Evolutionary conservation across 2,888 invertebrate species (phyloP).

Genomic region (Pemphredon lugubris): DNA sequence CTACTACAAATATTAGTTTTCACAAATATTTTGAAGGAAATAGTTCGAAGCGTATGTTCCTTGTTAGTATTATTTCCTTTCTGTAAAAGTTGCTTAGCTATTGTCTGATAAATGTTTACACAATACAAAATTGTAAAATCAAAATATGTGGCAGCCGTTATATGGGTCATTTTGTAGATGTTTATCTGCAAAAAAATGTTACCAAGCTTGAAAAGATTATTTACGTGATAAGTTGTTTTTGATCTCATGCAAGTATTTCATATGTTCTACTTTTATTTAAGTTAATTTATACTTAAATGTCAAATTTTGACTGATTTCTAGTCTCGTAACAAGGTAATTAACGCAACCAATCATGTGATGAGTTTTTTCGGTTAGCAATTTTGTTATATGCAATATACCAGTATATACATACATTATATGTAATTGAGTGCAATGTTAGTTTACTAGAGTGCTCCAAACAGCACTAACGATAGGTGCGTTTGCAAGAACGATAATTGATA

Average conservation of each 20-base stretch:
- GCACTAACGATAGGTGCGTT: slow-evolving; percentile 29
- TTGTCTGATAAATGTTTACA: background rate
- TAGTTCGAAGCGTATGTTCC: too few relatives aligned
- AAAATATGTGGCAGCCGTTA: slow-evolving; percentile 7
- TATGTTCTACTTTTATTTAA: slow-evolving; percentile 37
- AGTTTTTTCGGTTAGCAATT: slow-evolving; percentile 22
- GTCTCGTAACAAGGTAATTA: slow-evolving; percentile 33
- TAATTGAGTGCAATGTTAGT: slow-evolving; percentile 40
- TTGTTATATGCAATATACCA: slow-evolving; percentile 43
- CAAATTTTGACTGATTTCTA: slow-evolving; percentile 43
- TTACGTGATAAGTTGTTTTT: slow-evolving; percentile 24
- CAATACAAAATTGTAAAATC: background rate
- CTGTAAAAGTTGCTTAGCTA: background rate
- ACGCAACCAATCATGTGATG: slow-evolving; percentile 24
- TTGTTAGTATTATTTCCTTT: too few relatives aligned
- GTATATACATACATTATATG: slow-evolving; percentile 26
- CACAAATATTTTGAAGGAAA: background rate
- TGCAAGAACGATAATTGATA: slow-evolving; percentile 24
- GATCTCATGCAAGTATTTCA: slow-evolving; percentile 49
- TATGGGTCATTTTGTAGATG: slow-evolving; percentile 16
- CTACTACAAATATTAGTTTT: slow-evolving; percentile 5
- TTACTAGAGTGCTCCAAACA: slow-evolving; percentile 25
- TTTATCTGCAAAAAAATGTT: slow-evolving; percentile 18
- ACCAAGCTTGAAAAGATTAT: slow-evolving; percentile 31
- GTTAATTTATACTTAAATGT: slow-evolving; percentile 40